A percentile compares a stretch with the other conserved stretches of the same genome.
Conservation (phyloP, 1,140 invertebrate genomes). For the Brachionus manjavacas region DNA sequence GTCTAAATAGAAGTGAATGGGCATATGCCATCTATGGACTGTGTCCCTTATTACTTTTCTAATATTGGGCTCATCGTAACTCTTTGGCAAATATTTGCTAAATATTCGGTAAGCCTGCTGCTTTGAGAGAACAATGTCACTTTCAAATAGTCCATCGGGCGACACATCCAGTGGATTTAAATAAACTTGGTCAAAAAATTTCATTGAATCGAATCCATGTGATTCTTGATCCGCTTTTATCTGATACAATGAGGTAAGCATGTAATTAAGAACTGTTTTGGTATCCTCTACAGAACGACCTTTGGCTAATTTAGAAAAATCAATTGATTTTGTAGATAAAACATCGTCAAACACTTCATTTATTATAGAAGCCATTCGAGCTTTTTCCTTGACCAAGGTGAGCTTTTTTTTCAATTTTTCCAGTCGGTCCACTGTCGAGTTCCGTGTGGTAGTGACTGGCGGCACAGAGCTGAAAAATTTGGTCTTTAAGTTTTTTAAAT, state of each 20-base stretch:
- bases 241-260: background rate
- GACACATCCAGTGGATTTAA: background rate
- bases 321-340: background rate
- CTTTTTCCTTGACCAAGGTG: background rate
- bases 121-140: slow-evolving; percentile 34
- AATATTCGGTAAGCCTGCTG: slow-evolving; percentile 6
- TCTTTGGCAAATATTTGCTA: background rate
- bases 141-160: slow-evolving; percentile 6
- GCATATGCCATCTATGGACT: background rate
- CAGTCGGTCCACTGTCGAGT: background rate
- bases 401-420: slow-evolving; percentile 29
- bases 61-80: background rate
- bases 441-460: background rate
- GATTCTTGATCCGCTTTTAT: background rate
- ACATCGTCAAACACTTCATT: slow-evolving; percentile 21
- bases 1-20: slow-evolving; percentile 13
- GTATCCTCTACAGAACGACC: slow-evolving; percentile 22
- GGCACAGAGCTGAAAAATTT: background rate
- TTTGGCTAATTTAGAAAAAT: slow-evolving; percentile 2
- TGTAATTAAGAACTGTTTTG: background rate
- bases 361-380: background rate
- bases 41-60: slow-evolving; percentile 27
- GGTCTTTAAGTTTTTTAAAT: background rate
- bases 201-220: background rate
- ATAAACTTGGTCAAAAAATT: slow-evolving; percentile 16